Base-by-base conservation (phyloP, 2,888 invertebrate genomes). In the Galerucella nymphaeae region DNA sequence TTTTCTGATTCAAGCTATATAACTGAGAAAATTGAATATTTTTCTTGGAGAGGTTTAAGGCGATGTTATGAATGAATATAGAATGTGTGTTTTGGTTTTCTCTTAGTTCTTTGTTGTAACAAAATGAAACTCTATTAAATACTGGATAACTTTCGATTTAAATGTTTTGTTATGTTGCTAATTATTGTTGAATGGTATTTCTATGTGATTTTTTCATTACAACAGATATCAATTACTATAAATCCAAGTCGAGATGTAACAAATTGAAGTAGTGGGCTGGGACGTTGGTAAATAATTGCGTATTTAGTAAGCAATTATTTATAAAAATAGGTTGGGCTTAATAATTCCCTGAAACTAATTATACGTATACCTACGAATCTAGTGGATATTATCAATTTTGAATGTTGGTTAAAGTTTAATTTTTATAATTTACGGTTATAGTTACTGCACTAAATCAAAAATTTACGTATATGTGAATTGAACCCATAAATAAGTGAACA, bases 401-500 rank as follows among this genome's bases (percentile, higher is more conserved):
- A 38, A 38, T 38, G 42, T 11, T 42, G 13, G 13, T 42, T 42
- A 42, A 13, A 42, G 11, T 42, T 10, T 13, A 30, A 30, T 30
- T 42, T 13, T 42, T 42, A 42, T 45, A 45, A 45, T 6, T 45
- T 2, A 14, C 11, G 11, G 5, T 14, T 11, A 45, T 45, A 11
- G 45, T 45, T 45, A 11, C 14, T 45, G 11, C 14, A 14, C 2
- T 53, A 53, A 53, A 53, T 53, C 53, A 53, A 11, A 2, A 53
- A 53, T 16, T n/a, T 18, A n/a, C 8, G 8, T 16, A 50, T 58
- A 68, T 62, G 50, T 64, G 63, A 70, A 70, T 70, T 14, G 70
- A 62, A 14, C 45, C 63, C 63, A 70, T 70, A 70, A 70, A 70
- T 70, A 70, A 64, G 55, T 69, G 62, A 69, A 69, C 20, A 63